A percentile compares a stretch with the other conserved stretches of the same genome.
Conservation (phyloP, 2,888 invertebrate genomes). For the Dryobotodes eremita region DNA sequence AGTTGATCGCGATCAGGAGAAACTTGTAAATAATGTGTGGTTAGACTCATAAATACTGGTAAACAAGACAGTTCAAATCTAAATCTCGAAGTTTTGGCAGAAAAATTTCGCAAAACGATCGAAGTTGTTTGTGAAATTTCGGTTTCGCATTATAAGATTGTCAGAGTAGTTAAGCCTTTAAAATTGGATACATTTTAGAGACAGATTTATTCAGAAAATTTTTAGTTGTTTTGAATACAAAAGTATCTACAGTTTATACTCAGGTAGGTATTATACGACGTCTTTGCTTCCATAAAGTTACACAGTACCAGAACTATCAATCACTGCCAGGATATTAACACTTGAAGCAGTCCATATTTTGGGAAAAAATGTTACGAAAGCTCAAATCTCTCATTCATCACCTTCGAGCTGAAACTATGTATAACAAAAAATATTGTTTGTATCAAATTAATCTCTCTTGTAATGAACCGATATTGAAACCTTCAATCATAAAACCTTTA, state of each 20-base stretch:
- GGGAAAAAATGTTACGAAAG: conserved; percentile 34
- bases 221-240: not conserved
- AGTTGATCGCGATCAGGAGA: conserved; percentile 60
- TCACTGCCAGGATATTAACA: conserved; percentile 52
- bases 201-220: conserved; percentile 20
- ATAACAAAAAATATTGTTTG: conserved; percentile 2
- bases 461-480: not conserved
- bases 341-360: conserved; percentile 45
- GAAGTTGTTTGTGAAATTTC: conserved; percentile 49
- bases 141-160: conserved; percentile 37
- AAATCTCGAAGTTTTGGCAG: conserved; percentile 46
- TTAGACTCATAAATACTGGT: conserved; percentile 58
- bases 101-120: conserved; percentile 49
- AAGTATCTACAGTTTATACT: not conserved
- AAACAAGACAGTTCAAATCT: conserved; percentile 67
- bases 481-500: not conserved
- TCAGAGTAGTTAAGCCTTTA: conserved; percentile 45
- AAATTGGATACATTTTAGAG: conserved; percentile 38
- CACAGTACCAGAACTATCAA: conserved; percentile 45
- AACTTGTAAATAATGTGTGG: conserved; percentile 67
- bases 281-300: not conserved
- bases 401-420: conserved; percentile 7
- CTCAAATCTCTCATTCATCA: conserved; percentile 32
- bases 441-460: conserved; percentile 2
- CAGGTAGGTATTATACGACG: not conserved